phyloP scores from a whole-genome alignment of 2,888 invertebrate species.

The Drosophila anceps region DNA sequence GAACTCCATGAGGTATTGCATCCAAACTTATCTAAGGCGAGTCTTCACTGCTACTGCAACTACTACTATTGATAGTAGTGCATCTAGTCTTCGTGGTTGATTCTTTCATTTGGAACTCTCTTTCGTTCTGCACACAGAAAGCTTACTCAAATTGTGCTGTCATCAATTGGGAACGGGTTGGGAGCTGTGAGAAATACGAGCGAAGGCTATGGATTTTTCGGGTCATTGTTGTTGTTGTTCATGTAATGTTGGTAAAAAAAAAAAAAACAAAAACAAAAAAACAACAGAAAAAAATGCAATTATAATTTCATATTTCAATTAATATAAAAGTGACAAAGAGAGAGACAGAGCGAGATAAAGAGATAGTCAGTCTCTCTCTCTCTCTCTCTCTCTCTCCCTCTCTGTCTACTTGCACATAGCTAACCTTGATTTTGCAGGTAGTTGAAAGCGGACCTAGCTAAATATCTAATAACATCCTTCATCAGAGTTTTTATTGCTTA shows the following conservation, averaged over 20 bases:
- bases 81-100: not conserved
- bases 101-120: not conserved
- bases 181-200: not conserved
- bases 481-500: not conserved
- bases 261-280: no score
- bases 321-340: slow-evolving; percentile 21
- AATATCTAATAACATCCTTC: not conserved
- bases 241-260: slow-evolving; percentile 13
- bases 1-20: not conserved
- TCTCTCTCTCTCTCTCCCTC: not conserved
- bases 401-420: not conserved
- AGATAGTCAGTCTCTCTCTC: not conserved
- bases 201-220: slow-evolving; percentile 1
- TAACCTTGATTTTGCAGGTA: not conserved
- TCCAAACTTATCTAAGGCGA: no score
- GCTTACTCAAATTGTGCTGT: slow-evolving; percentile 21
- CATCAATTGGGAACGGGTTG: slow-evolving; percentile 14
- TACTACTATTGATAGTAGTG: no score
- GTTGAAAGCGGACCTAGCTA: not conserved
- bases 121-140: slow-evolving; percentile 1
- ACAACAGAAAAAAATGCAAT: slow-evolving; percentile 65
- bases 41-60: no score
- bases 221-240: slow-evolving; percentile 14
- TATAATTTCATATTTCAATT: slow-evolving; percentile 67
- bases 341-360: not conserved